A percentile compares a stretch with the other conserved stretches of the same genome.
Conservation (phyloP, 2,797 vertebrate species). For the Mus minutoides region DNA sequence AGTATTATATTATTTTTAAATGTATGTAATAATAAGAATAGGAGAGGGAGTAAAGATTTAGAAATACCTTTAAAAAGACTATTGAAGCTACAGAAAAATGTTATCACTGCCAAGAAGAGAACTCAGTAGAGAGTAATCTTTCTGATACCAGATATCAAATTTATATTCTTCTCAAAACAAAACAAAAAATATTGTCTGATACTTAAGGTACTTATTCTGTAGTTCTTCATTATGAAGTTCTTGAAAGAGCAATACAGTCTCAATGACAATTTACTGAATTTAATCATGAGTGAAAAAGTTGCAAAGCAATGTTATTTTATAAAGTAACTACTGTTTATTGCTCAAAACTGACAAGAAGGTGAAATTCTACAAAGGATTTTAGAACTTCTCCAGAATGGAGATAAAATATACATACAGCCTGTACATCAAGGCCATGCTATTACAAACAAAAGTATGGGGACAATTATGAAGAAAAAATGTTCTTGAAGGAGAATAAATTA, state of each 20-base stretch:
- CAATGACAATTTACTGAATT: background rate
- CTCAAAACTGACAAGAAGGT: background rate
- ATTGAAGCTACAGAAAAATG: background rate
- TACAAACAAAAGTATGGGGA: background rate
- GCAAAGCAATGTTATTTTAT: no score
- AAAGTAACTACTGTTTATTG: no score
- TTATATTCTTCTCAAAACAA: background rate
- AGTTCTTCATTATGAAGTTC: background rate
- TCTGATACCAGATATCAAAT: background rate
- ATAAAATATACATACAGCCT: no score
- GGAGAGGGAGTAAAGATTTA: background rate
- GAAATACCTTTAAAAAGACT: background rate
- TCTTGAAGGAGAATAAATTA: background rate
- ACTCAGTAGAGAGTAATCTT: background rate
- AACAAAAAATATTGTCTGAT: background rate
- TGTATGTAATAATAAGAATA: background rate
- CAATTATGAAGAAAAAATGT: background rate
- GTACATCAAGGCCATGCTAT: background rate
- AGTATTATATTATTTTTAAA: no score
- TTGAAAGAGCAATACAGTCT: background rate
- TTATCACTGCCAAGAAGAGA: background rate
- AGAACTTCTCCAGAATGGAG: background rate
- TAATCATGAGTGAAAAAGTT: background rate
- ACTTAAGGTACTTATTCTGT: background rate
- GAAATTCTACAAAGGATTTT: background rate